Evolutionary conservation across 2,113 vertebrate genomes (phyloP), one percentile per base, ranked within the genome.

Genomic region (Talpa occidentalis): DNA sequence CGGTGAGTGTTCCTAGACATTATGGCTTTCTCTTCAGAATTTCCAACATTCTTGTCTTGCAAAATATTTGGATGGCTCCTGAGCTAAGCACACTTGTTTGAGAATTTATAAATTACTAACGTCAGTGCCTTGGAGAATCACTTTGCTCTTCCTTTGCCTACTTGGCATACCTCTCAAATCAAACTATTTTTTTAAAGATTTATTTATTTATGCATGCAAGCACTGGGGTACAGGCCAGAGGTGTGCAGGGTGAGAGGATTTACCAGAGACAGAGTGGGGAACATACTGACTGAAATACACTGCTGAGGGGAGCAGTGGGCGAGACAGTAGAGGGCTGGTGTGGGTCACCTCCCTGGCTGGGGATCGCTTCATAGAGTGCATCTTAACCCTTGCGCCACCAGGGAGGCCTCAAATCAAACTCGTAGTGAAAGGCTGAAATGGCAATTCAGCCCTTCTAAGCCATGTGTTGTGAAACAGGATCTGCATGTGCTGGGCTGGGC

Each of bases 81-180:
- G 3, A 93, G 80, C 88, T 83, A 16, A 95, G 80, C 90, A 42
- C 35, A 42, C 66, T 94, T 67, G 80, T 73, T 79, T 2, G 35
- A 96, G 97, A 96, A 97, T 97, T 97, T 95, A 97, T 95, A 97
- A 97, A 97, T 97, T 69, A 94, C 97, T 97, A 92, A 96, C 92
- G 91, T 94, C 97, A 97, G 93, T 83, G 95, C 95, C 96, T 95
- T 86, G 62, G 91, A 93, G 94, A 94, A 91, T 26, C 47, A 12
- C 96, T 96, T 94, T 85, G 96, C 96, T 97, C 97, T 96, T 95
- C 97, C 98, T 98, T 97, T 92, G 93, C 95, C 28, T 95, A 44
- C 97, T 98, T 98, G 98, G 94, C 89, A 96, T 96, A 56, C 96
- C 95, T 96, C 91, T 1, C 90, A 97, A 96, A 97, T n/a, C n/a